Evolutionary conservation across 2,797 vertebrate species (phyloP).

Genomic region (Ispidina picta): DNA sequence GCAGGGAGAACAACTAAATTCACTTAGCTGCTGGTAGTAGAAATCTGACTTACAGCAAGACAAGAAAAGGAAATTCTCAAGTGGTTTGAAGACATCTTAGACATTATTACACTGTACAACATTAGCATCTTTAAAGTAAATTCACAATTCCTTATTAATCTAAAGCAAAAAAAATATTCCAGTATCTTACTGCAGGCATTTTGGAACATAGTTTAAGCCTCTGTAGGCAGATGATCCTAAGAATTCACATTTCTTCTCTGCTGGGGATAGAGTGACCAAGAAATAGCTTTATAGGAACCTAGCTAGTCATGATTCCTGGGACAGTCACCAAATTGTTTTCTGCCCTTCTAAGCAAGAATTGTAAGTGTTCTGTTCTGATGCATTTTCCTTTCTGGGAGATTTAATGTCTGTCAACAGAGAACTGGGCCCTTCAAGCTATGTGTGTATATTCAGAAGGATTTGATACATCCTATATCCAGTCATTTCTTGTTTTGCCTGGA

Average conservation of each 20-base stretch:
- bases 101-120: too few relatives aligned
- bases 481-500: constrained; percentile 1
- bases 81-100: too few relatives aligned
- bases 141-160: too few relatives aligned
- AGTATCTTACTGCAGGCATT: background rate
- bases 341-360: background rate
- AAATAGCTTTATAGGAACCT: background rate
- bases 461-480: background rate
- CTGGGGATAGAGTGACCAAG: rapidly evolving
- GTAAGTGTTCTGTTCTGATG: background rate
- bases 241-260: background rate
- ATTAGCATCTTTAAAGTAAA: too few relatives aligned
- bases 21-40: too few relatives aligned
- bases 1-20: too few relatives aligned
- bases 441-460: background rate
- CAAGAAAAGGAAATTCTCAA: too few relatives aligned
- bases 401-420: background rate
- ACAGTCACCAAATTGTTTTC: background rate
- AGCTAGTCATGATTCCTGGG: background rate
- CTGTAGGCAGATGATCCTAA: background rate
- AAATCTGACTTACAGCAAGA: too few relatives aligned
- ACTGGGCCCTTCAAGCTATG: background rate
- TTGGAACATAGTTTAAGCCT: background rate
- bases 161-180: too few relatives aligned
- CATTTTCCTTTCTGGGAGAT: background rate